Evolutionary conservation across 2,888 invertebrate genomes (phyloP).

Genomic region (Drosophila emarginata): DNA sequence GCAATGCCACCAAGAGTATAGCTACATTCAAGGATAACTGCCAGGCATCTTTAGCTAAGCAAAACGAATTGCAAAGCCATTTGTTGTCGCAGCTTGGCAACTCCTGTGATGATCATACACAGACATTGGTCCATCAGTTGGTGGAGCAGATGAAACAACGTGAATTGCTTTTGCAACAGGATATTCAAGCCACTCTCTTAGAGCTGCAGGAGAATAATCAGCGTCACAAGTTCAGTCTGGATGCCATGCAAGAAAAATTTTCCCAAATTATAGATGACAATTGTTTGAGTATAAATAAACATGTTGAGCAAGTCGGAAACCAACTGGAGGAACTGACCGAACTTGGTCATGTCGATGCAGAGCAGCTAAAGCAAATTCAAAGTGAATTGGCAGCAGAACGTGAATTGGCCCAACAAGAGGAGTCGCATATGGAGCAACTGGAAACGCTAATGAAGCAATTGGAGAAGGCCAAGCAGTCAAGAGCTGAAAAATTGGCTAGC

Average conservation of each 20-base stretch:
- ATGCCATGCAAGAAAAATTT: slow-evolving; percentile 60
- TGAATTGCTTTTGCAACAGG: slow-evolving; percentile 53
- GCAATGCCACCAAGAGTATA: slow-evolving; percentile 65
- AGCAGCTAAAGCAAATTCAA: slow-evolving; percentile 54
- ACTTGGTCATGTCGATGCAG: slow-evolving; percentile 45
- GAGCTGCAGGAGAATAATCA: slow-evolving; percentile 62
- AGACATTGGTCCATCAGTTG: slow-evolving; percentile 48
- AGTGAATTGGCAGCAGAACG: slow-evolving; percentile 56
- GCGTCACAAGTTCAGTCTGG: slow-evolving; percentile 64
- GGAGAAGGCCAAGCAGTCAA: slow-evolving; percentile 80
- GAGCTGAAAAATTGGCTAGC: slow-evolving; percentile 72
- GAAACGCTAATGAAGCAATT: slow-evolving; percentile 80
- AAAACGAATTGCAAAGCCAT: slow-evolving; percentile 51
- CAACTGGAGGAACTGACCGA: slow-evolving; percentile 57
- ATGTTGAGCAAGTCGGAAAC: slow-evolving; percentile 55
- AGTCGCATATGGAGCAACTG: slow-evolving; percentile 78
- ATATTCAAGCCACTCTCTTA: slow-evolving; percentile 62
- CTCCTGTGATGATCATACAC: slow-evolving; percentile 58
- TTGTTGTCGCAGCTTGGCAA: slow-evolving; percentile 52
- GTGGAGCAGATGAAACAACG: slow-evolving; percentile 67
- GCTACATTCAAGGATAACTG: slow-evolving; percentile 63
- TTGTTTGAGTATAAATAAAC: slow-evolving; percentile 44
- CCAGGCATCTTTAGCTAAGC: slow-evolving; percentile 52
- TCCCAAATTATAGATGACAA: slow-evolving; percentile 51
- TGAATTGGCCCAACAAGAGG: slow-evolving; percentile 62